Base-by-base conservation (phyloP, 2,797 vertebrate genomes). In the Mus caroli region DNA sequence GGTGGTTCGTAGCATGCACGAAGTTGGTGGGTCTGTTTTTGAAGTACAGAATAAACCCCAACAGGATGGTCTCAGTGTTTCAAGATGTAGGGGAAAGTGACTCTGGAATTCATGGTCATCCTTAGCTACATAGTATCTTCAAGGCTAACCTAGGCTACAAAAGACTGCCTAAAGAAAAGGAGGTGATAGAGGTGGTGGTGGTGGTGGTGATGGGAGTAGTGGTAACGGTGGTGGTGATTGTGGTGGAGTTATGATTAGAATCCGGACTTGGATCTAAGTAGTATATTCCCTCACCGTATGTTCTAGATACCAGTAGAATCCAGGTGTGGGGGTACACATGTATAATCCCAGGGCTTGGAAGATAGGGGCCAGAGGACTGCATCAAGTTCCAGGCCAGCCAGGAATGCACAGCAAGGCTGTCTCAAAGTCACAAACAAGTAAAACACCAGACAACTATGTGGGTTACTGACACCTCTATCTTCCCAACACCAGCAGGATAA, bases 381-480 rank as follows among this genome's bases (percentile, higher is more conserved):
- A 80, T 20, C 54, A 56, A n/a, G 17, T 26, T 43, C 37, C 14
- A 56, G 52, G 34, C 6, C 78, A 80, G 54, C 24, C 37, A 60
- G 80, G 14, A 40, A 62, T 43, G 52, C 37, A 83, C 6, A 83
- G 56, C n/a, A 83, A 71, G 46, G 37, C 34, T 86, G 34, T 69
- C 46, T 54, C 62, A 52, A 52, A 86, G n/a, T n/a, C 52, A 50
- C 62, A 86, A 69, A n/a, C 62, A 50, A 69, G 20, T 86, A 46
- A 71, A 86, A 86, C 62, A 86, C 34, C 43, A 83, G 60, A n/a
- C 40, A 90, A 58, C 64, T 88, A 83, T 46, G 28, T 73, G 80
- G 50, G 43, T 83, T 19, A 60, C 77, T 84, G 78, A 56, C 22
- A 40, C 15, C 11, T 88, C 62, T 52, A 15, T 54, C 43, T 96